phyloP scores from a whole-genome alignment of 2,888 invertebrate genomes.

The Pocota personata region DNA sequence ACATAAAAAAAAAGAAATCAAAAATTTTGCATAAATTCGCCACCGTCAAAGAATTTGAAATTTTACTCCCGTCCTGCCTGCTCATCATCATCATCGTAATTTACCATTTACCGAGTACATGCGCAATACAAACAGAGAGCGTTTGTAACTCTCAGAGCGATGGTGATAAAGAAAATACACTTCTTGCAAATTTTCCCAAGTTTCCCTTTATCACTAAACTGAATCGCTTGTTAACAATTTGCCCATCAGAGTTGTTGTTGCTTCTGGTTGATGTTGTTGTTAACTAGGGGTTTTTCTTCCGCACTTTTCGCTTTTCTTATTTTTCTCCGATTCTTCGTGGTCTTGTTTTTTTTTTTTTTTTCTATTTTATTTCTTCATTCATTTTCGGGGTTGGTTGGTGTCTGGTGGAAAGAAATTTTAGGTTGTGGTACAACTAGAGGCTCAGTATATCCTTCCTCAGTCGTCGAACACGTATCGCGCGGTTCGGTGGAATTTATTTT shows the following conservation, averaged over 20 bases:
- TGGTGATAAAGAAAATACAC: conserved; percentile 64
- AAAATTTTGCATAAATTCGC: conserved; percentile 14
- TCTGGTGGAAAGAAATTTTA: conserved; percentile 50
- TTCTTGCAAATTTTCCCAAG: conserved; percentile 64
- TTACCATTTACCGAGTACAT: too few species aligned
- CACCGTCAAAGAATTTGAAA: neutral
- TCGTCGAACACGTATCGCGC: conserved; percentile 69
- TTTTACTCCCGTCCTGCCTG: neutral
- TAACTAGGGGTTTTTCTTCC: conserved; percentile 43
- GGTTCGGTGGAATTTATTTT: conserved; percentile 70
- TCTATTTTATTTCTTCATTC: neutral
- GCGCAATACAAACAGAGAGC: conserved; percentile 23
- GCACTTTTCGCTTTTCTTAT: conserved; percentile 47
- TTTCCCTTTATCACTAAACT: conserved; percentile 65
- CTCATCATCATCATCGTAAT: neutral
- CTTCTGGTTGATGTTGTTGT: conserved; percentile 58
- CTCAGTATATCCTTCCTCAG: conserved; percentile 72
- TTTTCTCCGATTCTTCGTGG: conserved; percentile 12
- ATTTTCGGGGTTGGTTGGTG: conserved; percentile 36
- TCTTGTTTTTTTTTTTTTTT: neutral
- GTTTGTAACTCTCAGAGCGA: conserved; percentile 18
- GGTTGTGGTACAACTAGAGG: conserved; percentile 53
- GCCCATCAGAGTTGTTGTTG: conserved; percentile 42
- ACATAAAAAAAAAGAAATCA: neutral
- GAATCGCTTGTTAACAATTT: conserved; percentile 71